phyloP scores from a whole-genome alignment of 2,113 vertebrate species.

The Rostratula benghalensis region DNA sequence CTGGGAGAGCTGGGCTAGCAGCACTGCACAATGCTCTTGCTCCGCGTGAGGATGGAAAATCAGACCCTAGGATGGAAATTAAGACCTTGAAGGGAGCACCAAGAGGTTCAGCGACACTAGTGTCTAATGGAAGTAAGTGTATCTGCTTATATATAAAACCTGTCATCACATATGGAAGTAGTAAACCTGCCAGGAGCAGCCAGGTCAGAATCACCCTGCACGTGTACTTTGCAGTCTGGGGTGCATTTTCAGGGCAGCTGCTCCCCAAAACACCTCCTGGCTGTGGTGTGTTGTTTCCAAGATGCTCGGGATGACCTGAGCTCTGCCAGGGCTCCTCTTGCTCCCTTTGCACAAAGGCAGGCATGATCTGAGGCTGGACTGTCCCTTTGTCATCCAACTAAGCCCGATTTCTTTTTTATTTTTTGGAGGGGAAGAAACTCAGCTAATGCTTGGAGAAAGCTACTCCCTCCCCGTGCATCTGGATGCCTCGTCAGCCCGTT shows the following conservation, averaged over 20 bases:
- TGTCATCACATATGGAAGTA: not conserved
- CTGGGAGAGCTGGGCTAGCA: not conserved
- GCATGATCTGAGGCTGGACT: fast-evolving
- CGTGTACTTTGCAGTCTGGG: not conserved
- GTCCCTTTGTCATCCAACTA: not conserved
- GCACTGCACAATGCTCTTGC: too few species aligned
- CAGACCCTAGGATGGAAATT: fast-evolving
- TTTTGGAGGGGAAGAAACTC: not conserved
- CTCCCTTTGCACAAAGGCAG: fast-evolving
- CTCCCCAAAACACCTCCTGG: not conserved
- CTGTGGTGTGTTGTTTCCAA: fast-evolving
- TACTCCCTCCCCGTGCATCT: not conserved
- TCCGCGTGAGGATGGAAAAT: fast-evolving
- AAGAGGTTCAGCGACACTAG: not conserved
- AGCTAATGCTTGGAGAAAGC: fast-evolving
- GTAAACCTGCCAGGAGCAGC: fast-evolving
- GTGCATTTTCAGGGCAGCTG: not conserved
- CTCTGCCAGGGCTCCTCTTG: not conserved
- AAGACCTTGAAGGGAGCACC: not conserved
- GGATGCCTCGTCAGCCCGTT: conserved; percentile 46
- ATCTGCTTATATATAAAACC: not conserved
- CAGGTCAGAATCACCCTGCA: not conserved
- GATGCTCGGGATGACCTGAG: fast-evolving
- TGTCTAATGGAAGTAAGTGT: not conserved
- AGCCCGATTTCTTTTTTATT: not conserved